Percentiles rank a stretch among this genome's conserved stretches.
Evolutionary conservation across 2,797 vertebrate species (phyloP).

Genomic region (Phoeniculus purpureus): DNA sequence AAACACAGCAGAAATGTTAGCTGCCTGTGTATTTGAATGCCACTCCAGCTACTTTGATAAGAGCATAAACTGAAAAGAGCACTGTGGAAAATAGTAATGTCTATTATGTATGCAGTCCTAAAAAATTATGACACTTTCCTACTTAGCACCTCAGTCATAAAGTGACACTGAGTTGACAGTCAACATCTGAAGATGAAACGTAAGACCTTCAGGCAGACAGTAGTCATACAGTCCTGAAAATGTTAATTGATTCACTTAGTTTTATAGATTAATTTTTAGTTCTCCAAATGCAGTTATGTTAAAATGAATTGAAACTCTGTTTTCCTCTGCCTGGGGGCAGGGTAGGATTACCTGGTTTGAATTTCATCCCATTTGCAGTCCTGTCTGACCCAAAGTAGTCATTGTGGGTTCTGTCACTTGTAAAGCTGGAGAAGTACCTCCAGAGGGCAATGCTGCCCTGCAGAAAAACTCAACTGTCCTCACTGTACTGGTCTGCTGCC

Average conservation of each 20-base stretch:
- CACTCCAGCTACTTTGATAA: neutral
- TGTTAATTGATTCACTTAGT: neutral
- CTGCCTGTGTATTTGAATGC: neutral
- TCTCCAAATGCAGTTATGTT: neutral
- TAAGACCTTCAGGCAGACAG: neutral
- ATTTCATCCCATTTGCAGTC: neutral
- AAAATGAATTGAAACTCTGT: neutral
- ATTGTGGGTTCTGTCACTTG: neutral
- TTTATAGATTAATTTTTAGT: neutral
- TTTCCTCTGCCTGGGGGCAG: neutral
- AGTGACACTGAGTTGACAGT: neutral
- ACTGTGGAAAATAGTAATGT: neutral
- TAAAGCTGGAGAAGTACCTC: neutral
- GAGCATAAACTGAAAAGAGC: neutral
- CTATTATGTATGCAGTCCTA: neutral
- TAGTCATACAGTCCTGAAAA: neutral
- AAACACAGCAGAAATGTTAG: neutral
- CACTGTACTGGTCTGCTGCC: fast-evolving
- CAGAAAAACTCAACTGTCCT: neutral
- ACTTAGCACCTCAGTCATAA: neutral
- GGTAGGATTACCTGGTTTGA: neutral
- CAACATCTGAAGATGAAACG: neutral
- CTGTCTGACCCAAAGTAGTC: neutral
- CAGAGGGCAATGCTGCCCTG: slow-evolving; percentile 48
- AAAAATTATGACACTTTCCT: neutral